These are phyloP conservation scores for Aporophyla nigra DNA, from an alignment of 2,888 invertebrate species.

Conservation along the genomic window DNA sequence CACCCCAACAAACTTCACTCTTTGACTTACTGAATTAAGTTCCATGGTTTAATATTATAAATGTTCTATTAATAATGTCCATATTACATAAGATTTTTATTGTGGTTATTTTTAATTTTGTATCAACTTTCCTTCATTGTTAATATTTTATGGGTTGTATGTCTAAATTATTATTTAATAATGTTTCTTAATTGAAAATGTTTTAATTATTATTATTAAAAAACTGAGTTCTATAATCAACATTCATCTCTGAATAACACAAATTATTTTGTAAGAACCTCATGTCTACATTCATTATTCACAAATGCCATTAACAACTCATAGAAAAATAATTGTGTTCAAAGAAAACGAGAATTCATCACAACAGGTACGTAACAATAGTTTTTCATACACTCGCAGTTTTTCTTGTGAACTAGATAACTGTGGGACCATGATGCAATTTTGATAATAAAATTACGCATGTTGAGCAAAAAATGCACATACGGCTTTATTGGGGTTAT, in stretches of 20 bases:
- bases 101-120: background rate
- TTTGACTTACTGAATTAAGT: background rate
- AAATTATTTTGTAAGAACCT: slow-evolving; percentile 15
- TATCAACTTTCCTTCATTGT: too few species aligned
- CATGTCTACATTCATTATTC: slow-evolving; percentile 19
- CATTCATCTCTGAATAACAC: background rate
- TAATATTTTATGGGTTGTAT: too few species aligned
- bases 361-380: slow-evolving; percentile 30
- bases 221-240: background rate
- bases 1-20: background rate
- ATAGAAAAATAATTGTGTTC: slow-evolving; percentile 43
- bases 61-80: too few species aligned
- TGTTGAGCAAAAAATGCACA: slow-evolving; percentile 40
- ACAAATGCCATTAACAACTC: slow-evolving; percentile 31
- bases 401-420: slow-evolving; percentile 47
- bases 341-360: slow-evolving; percentile 49
- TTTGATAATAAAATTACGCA: slow-evolving; percentile 42
- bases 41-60: too few species aligned
- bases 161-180: too few species aligned
- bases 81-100: background rate
- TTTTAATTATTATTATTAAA: background rate
- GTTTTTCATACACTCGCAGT: slow-evolving; percentile 42
- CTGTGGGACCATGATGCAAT: slow-evolving; percentile 49
- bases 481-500: slow-evolving; percentile 21
- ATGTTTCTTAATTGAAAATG: too few species aligned